Percentiles rank a stretch among this genome's conserved stretches.
Conservation (phyloP, 2,888 invertebrate species). For the Diaprepes abbreviatus region DNA sequence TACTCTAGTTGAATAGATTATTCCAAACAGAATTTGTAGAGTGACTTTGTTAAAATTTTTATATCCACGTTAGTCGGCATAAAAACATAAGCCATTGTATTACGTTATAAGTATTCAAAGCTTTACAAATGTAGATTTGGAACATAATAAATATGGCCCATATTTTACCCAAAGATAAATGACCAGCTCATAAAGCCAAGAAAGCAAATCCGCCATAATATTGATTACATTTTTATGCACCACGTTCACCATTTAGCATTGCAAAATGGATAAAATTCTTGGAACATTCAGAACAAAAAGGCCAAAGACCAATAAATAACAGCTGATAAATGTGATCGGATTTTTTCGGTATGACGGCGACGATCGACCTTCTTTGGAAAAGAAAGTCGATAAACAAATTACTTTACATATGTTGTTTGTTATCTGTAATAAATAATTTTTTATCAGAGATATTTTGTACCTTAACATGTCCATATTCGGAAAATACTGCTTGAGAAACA, state of each 20-base stretch:
- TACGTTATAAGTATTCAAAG: neutral
- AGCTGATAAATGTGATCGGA: constrained; percentile 12
- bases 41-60: too few species aligned
- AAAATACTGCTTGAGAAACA: too few species aligned
- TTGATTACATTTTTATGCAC: constrained; percentile 26
- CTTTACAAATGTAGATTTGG: neutral
- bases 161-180: constrained; percentile 17
- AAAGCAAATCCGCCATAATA: constrained; percentile 14
- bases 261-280: constrained; percentile 18
- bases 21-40: too few species aligned
- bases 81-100: too few species aligned
- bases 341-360: constrained; percentile 2
- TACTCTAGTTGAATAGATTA: too few species aligned
- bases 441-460: too few species aligned
- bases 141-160: constrained; percentile 7
- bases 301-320: constrained; percentile 13
- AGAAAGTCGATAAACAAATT: constrained; percentile 14
- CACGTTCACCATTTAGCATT: constrained; percentile 5
- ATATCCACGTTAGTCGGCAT: too few species aligned
- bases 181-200: constrained; percentile 4
- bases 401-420: constrained; percentile 7
- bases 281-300: constrained; percentile 20
- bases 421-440: neutral
- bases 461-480: too few species aligned
- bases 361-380: constrained; percentile 14